These are phyloP conservation scores for Brachionus rubens DNA, from an alignment of 1,140 invertebrate species.

Conservation along the genomic window DNA sequence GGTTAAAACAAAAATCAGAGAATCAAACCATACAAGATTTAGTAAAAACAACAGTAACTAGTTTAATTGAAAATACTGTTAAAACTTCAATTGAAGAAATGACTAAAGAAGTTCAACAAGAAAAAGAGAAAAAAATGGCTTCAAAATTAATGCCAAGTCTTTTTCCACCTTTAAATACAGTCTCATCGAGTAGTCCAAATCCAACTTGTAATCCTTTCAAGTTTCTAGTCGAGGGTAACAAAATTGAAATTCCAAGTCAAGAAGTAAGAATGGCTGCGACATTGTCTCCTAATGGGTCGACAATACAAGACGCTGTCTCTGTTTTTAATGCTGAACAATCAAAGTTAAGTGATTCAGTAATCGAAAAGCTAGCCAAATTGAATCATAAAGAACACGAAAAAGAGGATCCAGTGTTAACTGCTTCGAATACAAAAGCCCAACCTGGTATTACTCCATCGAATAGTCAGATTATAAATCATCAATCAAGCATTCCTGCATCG, in stretches of 20 bases:
- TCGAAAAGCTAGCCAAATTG: conserved; percentile 24
- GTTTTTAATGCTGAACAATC: background rate
- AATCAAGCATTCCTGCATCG: background rate
- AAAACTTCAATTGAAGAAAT: conserved; percentile 32
- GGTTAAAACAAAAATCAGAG: background rate
- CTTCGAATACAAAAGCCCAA: background rate
- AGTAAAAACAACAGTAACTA: background rate
- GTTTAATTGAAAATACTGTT: conserved; percentile 23
- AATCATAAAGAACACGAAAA: conserved; percentile 24
- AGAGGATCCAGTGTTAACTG: background rate
- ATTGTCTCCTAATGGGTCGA: conserved; percentile 2
- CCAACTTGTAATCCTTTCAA: conserved; percentile 11
- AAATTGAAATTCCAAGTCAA: background rate
- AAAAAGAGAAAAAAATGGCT: conserved; percentile 17
- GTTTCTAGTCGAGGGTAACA: background rate
- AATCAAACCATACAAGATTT: conserved; percentile 17
- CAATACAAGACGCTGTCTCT: conserved; percentile 6
- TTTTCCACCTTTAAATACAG: background rate
- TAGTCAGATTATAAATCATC: too few species aligned
- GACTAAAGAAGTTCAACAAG: conserved; percentile 5
- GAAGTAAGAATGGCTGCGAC: background rate
- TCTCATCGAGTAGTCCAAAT: conserved; percentile 32
- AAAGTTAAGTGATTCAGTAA: background rate
- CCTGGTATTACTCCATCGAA: background rate
- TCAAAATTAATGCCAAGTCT: conserved; percentile 21